Evolutionary conservation across 1,140 invertebrate species (phyloP), one percentile per base, ranked within the genome.

Genomic region (Prorops nasuta): DNA sequence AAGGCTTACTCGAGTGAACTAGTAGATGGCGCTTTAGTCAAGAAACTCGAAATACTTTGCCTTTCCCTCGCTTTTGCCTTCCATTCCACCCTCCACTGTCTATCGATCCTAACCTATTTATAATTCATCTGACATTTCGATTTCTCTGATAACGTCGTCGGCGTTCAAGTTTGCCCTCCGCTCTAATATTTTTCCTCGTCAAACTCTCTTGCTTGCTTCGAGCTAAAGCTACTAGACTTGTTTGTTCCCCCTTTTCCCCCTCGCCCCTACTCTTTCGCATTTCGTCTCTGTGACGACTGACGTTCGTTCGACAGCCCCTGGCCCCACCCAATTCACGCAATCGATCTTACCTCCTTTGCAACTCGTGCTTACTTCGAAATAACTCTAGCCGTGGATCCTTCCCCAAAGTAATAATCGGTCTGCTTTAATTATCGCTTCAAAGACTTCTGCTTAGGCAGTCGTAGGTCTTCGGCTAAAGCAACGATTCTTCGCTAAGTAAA

Each of bases 31-130:
- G 71, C 69, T 59, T 31, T 45, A 16, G 54, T 54, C 51, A 44
- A 46, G 18, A n/a, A n/a, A n/a, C n/a, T 22, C 6, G n/a, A 12
- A 15, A 12, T n/a, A n/a, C n/a, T 24, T 48, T n/a, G 50, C 46
- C 56, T 51, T 49, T 51, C 34, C n/a, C n/a, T n/a, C n/a, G n/a
- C n/a, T n/a, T n/a, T n/a, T n/a, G n/a, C n/a, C n/a, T n/a, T n/a
- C n/a, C n/a, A n/a, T n/a, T n/a, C n/a, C n/a, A n/a, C 65, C 66
- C 63, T 63, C 44, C 60, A 60, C 32, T 63, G 62, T 50, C 64
- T 72, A 74, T 77, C 67, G 71, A 76, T 76, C 69, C 54, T 63
- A 66, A 63, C 66, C 63, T 74, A 68, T 71, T 72, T 70, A 69
- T 72, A 70, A 71, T 72, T 72, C 63, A 71, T 67, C 56, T 67